These are phyloP conservation scores for Rhinatrema bivittatum DNA, from an alignment of 2,797 vertebrate genomes.

Conservation along the genomic window DNA sequence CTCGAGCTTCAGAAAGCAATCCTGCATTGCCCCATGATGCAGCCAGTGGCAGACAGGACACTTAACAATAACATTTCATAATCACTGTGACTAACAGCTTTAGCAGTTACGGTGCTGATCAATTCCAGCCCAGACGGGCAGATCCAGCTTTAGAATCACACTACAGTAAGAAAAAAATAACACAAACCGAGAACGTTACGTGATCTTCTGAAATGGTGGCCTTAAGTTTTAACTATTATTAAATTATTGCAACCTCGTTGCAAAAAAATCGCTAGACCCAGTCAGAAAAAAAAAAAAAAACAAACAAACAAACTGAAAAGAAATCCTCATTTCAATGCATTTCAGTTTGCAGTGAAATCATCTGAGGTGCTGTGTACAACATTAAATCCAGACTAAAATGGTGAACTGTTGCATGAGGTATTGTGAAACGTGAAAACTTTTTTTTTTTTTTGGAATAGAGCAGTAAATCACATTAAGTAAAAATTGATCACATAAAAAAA, in stretches of 20 bases:
- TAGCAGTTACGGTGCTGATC: conserved; percentile 44
- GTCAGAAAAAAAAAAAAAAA: conserved; percentile 57
- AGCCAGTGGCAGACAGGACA: conserved; percentile 38
- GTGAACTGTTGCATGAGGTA: conserved; percentile 93
- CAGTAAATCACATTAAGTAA: conserved; percentile 82
- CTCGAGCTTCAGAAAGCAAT: conserved; percentile 41
- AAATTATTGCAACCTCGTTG: conserved; percentile 48
- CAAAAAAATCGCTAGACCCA: conserved; percentile 61
- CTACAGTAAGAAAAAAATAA: conserved; percentile 26
- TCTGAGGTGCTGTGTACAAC: conserved; percentile 62
- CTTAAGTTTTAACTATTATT: too few species aligned
- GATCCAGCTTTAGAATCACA: conserved; percentile 42
- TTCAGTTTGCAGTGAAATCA: conserved; percentile 55
- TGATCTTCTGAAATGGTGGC: conserved; percentile 32
- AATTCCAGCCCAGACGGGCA: conserved; percentile 42
- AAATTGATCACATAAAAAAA: conserved; percentile 77
- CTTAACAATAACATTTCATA: conserved; percentile 48
- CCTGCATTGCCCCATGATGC: conserved; percentile 36
- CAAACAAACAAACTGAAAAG: too few species aligned
- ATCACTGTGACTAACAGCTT: conserved; percentile 50
- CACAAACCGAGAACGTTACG: conserved; percentile 23
- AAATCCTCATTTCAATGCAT: conserved; percentile 54
- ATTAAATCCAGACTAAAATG: conserved; percentile 59
- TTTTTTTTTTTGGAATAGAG: conserved; percentile 96
- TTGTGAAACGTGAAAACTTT: conserved; percentile 78